Evolutionary conservation across 2,113 vertebrate genomes (phyloP).

Genomic region (Oryzias javanicus): DNA sequence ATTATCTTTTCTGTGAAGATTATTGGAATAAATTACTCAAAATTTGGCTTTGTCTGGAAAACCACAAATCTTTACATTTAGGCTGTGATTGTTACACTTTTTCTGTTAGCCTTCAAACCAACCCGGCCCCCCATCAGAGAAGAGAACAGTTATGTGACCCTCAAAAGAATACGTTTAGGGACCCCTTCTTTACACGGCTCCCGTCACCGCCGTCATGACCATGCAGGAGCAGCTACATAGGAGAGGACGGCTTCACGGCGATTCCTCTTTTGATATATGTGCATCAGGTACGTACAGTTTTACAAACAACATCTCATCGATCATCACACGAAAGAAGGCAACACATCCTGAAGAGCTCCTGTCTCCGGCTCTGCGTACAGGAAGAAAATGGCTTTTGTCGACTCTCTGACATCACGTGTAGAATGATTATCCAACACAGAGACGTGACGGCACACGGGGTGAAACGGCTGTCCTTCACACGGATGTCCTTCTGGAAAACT

Average conservation of each 20-base stretch:
- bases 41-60: no score
- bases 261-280: constrained; percentile 36
- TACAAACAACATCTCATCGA: constrained; percentile 43
- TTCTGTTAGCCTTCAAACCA: no score
- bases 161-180: no score
- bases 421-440: constrained; percentile 23
- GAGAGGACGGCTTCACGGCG: constrained; percentile 17
- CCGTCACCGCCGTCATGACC: constrained; percentile 24
- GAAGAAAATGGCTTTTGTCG: constrained; percentile 68
- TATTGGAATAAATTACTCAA: no score
- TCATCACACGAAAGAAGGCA: constrained; percentile 49
- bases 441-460: background rate
- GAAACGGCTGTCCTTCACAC: constrained; percentile 11
- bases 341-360: constrained; percentile 42
- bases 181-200: constrained; percentile 21
- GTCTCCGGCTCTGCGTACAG: constrained; percentile 54
- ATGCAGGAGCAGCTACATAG: constrained; percentile 30
- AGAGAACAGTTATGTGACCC: no score
- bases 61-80: no score
- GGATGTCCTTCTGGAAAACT: background rate
- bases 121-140: no score
- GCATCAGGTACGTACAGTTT: constrained; percentile 37
- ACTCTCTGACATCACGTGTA: constrained; percentile 10
- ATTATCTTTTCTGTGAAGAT: no score
- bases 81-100: no score